These are phyloP conservation scores for Lycocerus yunnanus DNA, from an alignment of 2,888 invertebrate species.

Conservation along the genomic window DNA sequence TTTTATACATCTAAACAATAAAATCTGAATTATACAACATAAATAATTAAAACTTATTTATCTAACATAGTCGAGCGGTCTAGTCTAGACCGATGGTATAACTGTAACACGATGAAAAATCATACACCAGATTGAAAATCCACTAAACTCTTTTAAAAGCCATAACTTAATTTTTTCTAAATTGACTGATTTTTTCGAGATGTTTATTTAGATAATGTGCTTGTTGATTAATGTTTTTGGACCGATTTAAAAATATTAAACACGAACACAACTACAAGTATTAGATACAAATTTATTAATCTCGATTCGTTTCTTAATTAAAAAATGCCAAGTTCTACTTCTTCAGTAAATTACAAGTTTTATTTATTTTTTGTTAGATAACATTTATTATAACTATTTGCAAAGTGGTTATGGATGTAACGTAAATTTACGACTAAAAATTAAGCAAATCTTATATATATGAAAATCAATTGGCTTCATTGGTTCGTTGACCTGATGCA, in stretches of 20 bases:
- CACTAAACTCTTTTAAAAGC: background rate
- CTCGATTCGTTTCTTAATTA: background rate
- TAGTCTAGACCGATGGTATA: background rate
- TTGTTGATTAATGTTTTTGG: background rate
- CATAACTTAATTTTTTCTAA: background rate
- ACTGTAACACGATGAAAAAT: background rate
- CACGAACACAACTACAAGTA: background rate
- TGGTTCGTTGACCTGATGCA: slow-evolving; percentile 16
- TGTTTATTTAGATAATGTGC: background rate
- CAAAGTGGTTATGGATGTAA: background rate
- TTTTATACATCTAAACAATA: background rate
- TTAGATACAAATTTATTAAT: background rate
- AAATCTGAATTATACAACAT: background rate
- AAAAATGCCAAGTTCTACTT: background rate
- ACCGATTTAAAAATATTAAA: background rate
- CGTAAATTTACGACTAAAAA: background rate
- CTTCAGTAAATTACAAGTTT: background rate
- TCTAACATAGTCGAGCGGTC: background rate
- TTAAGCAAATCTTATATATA: background rate
- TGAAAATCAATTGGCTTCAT: background rate
- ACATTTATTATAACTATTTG: background rate
- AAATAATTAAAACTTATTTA: background rate
- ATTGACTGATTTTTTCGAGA: no score
- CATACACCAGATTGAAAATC: background rate
- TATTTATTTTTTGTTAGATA: background rate